Evolutionary conservation across 2,113 vertebrate genomes (phyloP).

Genomic region (Peromyscus californicus): DNA sequence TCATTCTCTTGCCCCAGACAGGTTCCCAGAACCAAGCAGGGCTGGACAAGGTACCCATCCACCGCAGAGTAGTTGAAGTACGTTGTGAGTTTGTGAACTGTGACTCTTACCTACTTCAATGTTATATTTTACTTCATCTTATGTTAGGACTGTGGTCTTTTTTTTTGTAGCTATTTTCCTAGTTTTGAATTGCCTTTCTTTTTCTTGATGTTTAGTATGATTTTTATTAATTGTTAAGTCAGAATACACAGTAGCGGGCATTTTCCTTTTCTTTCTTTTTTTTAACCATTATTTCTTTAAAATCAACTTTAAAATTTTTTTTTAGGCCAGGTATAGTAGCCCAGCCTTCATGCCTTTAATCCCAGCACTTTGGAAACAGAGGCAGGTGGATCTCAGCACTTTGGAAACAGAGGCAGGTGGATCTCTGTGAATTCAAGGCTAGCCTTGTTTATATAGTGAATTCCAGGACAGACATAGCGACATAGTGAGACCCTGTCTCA

Average conservation of each 20-base stretch:
- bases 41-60: background rate
- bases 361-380: background rate
- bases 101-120: background rate
- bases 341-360: background rate
- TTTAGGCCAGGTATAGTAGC: background rate
- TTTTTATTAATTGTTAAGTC: background rate
- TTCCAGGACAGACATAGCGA: background rate
- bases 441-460: background rate
- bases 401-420: background rate
- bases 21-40: background rate
- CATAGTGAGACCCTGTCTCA: background rate
- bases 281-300: background rate
- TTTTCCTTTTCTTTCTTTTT: background rate
- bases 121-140: background rate
- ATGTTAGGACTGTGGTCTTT: background rate
- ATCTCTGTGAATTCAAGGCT: background rate
- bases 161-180: background rate
- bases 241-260: no score
- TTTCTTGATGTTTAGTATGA: background rate
- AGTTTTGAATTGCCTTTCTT: constrained; percentile 28
- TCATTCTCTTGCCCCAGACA: background rate
- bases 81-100: background rate
- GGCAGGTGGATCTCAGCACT: background rate
- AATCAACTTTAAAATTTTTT: background rate
- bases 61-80: background rate